Evolutionary conservation across 2,113 vertebrate genomes (phyloP).

Genomic region (Corynorhinus townsendii): DNA sequence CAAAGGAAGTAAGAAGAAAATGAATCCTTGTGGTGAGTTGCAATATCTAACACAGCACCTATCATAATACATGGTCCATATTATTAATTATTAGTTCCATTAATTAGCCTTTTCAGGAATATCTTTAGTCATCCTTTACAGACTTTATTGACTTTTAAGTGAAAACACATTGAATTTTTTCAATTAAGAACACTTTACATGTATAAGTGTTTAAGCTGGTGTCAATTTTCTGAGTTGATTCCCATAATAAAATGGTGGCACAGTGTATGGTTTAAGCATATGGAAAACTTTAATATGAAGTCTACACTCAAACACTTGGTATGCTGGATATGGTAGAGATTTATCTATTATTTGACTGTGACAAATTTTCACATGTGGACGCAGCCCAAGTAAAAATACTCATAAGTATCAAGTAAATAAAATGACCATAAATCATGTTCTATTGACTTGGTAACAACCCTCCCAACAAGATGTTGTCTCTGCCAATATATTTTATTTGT

Average conservation of each 20-base stretch:
- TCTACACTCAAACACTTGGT: not conserved
- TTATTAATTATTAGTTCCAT: not conserved
- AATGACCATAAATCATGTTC: not conserved
- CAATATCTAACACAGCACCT: not conserved
- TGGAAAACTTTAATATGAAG: not conserved
- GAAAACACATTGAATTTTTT: not conserved
- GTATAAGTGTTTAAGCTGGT: not conserved
- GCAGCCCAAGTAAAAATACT: not conserved
- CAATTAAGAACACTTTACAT: not conserved
- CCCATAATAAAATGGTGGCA: not conserved
- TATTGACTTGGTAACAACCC: not conserved
- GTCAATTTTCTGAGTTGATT: not conserved
- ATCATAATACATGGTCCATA: not conserved
- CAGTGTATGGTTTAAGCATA: not conserved
- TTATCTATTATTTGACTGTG: not conserved
- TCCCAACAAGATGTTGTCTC: not conserved
- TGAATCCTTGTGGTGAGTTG: not conserved
- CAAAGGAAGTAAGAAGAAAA: not conserved
- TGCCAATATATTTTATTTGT: not conserved
- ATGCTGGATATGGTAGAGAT: not conserved
- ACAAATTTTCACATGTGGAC: not conserved
- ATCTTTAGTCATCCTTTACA: not conserved
- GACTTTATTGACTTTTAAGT: not conserved
- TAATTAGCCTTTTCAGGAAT: not conserved
- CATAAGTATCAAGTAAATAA: conserved; percentile 18